These are phyloP conservation scores for Erethizon dorsatum DNA, from an alignment of 2,797 vertebrate genomes.

Conservation along the genomic window DNA sequence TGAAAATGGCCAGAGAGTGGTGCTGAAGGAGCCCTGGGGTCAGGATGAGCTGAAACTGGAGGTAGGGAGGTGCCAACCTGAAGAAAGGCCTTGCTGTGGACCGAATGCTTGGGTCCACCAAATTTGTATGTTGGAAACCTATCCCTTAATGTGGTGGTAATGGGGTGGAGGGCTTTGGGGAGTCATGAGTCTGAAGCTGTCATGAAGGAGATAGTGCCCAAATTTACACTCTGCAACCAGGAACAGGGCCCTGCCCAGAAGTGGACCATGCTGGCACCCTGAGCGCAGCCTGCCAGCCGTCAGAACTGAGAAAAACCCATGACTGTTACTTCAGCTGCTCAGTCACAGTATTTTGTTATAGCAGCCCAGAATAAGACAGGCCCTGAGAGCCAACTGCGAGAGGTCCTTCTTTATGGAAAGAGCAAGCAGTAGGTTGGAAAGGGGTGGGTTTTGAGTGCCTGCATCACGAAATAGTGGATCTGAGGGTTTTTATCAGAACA, in stretches of 20 bases:
- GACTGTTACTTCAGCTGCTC: background rate
- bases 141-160: background rate
- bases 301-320: background rate
- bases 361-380: background rate
- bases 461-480: background rate
- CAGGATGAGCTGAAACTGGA: background rate
- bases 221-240: too few species aligned
- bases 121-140: background rate
- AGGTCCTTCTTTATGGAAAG: background rate
- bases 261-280: background rate
- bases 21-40: background rate
- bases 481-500: background rate
- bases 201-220: background rate
- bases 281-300: background rate
- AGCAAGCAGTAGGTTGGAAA: background rate
- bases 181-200: background rate
- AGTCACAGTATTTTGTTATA: background rate
- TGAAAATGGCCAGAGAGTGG: background rate
- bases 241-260: background rate
- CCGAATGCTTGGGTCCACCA: background rate
- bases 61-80: too few species aligned
- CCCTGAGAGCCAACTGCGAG: background rate
- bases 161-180: too few species aligned
- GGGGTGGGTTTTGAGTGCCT: background rate
- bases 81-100: background rate